A percentile compares a stretch with the other conserved stretches of the same genome.
These are phyloP conservation scores for Hypomesus transpacificus DNA, from an alignment of 2,113 vertebrate species.

Conservation along the genomic window DNA sequence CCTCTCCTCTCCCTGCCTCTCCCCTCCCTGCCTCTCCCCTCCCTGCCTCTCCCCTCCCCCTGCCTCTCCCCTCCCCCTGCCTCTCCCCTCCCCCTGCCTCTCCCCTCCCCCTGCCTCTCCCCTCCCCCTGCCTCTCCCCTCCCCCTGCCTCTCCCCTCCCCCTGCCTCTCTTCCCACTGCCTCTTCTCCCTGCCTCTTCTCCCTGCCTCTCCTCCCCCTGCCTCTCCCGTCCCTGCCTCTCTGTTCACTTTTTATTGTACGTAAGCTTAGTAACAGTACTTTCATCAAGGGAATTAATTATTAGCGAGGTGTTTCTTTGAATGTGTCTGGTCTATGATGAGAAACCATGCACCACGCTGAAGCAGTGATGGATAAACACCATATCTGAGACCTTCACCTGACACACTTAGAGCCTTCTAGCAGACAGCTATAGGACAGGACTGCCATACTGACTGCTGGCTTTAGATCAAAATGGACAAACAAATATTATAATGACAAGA, in stretches of 20 bases:
- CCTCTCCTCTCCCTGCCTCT: neutral
- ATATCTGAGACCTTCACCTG: slow-evolving; percentile 7
- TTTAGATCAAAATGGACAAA: too few relatives aligned
- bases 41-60: neutral
- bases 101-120: too few relatives aligned
- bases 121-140: neutral
- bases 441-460: too few relatives aligned
- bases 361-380: neutral
- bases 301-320: too few relatives aligned
- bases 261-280: too few relatives aligned
- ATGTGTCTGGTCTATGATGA: neutral
- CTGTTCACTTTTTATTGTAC: neutral
- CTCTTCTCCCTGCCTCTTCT: neutral
- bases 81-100: neutral
- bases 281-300: too few relatives aligned
- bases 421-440: too few relatives aligned
- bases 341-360: slow-evolving; percentile 8
- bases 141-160: neutral
- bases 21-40: neutral
- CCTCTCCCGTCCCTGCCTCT: neutral
- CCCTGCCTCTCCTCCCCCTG: neutral
- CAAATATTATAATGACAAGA: too few relatives aligned
- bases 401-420: too few relatives aligned
- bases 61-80: neutral
- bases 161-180: neutral